Conservation (phyloP, 2,113 vertebrate genomes). For the Alethe diademata region DNA sequence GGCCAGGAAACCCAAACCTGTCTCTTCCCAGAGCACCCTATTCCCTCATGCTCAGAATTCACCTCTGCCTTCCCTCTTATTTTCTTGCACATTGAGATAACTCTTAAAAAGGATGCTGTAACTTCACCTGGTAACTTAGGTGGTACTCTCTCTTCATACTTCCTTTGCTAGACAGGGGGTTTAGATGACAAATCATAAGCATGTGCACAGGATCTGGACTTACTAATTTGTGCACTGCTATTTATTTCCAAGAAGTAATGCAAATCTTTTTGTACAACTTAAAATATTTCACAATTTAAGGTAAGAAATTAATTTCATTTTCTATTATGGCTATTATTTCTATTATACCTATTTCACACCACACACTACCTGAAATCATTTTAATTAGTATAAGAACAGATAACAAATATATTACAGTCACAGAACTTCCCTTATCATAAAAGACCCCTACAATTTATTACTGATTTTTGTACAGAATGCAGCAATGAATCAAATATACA, state of each 20-base stretch:
- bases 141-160: neutral
- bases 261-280: neutral
- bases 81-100: neutral
- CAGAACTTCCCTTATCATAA: neutral
- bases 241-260: neutral
- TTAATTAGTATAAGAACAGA: neutral
- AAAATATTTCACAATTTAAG: neutral
- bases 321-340: neutral
- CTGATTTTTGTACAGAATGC: neutral
- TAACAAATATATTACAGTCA: neutral
- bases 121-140: neutral
- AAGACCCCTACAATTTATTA: neutral
- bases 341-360: neutral
- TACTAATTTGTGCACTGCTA: neutral
- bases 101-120: neutral
- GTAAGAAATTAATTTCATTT: neutral
- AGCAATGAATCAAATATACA: neutral
- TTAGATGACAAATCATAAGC: neutral
- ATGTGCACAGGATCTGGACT: accelerated
- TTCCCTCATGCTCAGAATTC: neutral
- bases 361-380: neutral
- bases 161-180: neutral
- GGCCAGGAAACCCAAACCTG: neutral
- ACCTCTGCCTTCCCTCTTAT: neutral
- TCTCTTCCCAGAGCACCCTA: neutral